These are phyloP conservation scores for Holacanthus passer DNA, from an alignment of 2,113 vertebrate genomes.

Conservation along the genomic window DNA sequence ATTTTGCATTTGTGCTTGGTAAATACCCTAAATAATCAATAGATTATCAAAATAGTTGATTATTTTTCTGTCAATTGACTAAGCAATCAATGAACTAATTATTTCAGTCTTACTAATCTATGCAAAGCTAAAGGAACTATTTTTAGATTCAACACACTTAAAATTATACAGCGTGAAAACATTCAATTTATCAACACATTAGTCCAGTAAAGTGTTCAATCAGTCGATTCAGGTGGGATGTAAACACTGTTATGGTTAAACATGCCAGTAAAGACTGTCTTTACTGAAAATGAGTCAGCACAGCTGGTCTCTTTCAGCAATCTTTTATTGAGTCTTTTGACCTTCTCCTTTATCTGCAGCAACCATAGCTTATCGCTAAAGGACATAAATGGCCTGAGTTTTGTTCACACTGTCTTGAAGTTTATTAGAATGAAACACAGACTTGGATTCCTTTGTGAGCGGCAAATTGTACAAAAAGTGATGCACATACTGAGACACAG, in stretches of 20 bases:
- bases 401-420: slow-evolving; percentile 33
- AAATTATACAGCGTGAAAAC: neutral
- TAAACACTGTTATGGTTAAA: slow-evolving; percentile 19
- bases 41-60: neutral
- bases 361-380: slow-evolving; percentile 30
- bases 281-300: neutral
- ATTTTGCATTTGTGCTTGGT: neutral
- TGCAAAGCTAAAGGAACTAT: neutral
- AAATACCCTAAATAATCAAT: neutral
- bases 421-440: slow-evolving; percentile 41
- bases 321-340: slow-evolving; percentile 34
- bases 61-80: no score
- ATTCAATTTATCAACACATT: neutral
- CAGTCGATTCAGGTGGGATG: slow-evolving; percentile 1
- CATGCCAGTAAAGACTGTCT: neutral
- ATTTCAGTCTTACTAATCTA: neutral
- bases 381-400: slow-evolving; percentile 2
- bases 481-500: neutral
- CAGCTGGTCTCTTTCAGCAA: slow-evolving; percentile 8
- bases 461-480: slow-evolving; percentile 29
- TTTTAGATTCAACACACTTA: neutral
- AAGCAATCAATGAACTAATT: neutral
- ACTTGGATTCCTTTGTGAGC: slow-evolving; percentile 33
- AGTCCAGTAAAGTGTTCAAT: slow-evolving; percentile 25
- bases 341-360: slow-evolving; percentile 44